Evolutionary conservation across 1,140 invertebrate genomes (phyloP).

Genomic region (Dinoponera quadriceps): DNA sequence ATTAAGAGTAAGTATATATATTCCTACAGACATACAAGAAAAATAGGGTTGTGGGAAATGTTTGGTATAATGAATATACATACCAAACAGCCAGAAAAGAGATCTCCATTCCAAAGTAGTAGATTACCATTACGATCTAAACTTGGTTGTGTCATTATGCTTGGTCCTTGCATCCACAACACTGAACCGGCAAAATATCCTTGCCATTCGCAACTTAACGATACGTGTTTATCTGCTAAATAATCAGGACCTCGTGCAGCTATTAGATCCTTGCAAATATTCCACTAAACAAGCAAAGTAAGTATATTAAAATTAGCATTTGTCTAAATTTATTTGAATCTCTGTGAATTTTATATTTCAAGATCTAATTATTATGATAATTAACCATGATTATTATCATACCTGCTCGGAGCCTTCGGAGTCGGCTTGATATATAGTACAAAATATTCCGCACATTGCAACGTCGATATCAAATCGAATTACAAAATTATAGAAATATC

Average conservation of each 20-base stretch:
- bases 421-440: slow-evolving; percentile 64
- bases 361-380: slow-evolving; percentile 15
- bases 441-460: slow-evolving; percentile 84
- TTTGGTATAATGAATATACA: slow-evolving; percentile 45
- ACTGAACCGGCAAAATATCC: slow-evolving; percentile 89
- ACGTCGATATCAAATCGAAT: neutral
- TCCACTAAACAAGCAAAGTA: slow-evolving; percentile 79
- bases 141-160: slow-evolving; percentile 87
- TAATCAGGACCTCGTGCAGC: slow-evolving; percentile 85
- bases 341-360: slow-evolving; percentile 11
- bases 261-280: slow-evolving; percentile 80
- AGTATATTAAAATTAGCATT: neutral
- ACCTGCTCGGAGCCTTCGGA: slow-evolving; percentile 48
- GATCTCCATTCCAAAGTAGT: slow-evolving; percentile 94
- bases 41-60: too few relatives aligned
- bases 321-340: neutral
- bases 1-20: neutral
- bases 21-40: too few relatives aligned
- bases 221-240: slow-evolving; percentile 70
- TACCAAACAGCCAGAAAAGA: slow-evolving; percentile 87
- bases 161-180: slow-evolving; percentile 90
- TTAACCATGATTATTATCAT: slow-evolving; percentile 20
- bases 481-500: neutral
- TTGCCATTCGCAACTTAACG: slow-evolving; percentile 86
- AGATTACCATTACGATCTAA: slow-evolving; percentile 86